A percentile compares a stretch with the other conserved stretches of the same genome.
These are phyloP conservation scores for Penelope pileata DNA, from an alignment of 2,113 vertebrate species.

Conservation along the genomic window DNA sequence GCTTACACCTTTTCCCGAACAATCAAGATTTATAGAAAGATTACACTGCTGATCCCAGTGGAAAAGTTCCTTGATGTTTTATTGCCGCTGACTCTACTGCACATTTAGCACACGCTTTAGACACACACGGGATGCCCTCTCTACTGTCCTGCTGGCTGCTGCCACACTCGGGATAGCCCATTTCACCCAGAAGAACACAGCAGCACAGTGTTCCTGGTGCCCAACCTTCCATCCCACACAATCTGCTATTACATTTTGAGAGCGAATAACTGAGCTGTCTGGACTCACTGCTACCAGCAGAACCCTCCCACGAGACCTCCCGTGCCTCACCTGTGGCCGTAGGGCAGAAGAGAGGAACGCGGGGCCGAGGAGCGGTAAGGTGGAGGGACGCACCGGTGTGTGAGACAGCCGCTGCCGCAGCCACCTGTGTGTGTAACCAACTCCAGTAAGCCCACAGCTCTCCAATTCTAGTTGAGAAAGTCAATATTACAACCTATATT, in stretches of 20 bases:
- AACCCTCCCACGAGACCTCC: neutral
- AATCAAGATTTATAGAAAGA: neutral
- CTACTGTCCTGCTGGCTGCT: neutral
- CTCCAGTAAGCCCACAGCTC: neutral
- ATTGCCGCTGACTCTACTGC: neutral
- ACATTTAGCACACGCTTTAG: neutral
- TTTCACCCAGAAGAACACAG: neutral
- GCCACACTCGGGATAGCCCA: neutral
- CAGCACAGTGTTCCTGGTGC: neutral
- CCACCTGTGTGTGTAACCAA: neutral
- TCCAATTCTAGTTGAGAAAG: neutral
- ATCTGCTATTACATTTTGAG: neutral
- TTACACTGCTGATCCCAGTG: neutral
- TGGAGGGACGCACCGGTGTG: neutral
- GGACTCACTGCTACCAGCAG: neutral
- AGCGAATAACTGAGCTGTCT: neutral
- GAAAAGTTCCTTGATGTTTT: neutral
- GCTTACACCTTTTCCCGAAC: neutral
- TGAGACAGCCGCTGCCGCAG: neutral
- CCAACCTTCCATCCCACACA: neutral
- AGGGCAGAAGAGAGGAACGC: neutral
- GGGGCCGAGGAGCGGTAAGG: neutral
- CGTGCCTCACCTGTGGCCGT: neutral
- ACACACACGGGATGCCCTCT: neutral
- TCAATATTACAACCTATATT: neutral